Evolutionary conservation across 2,113 vertebrate genomes (phyloP).

Genomic region (Solea senegalensis): DNA sequence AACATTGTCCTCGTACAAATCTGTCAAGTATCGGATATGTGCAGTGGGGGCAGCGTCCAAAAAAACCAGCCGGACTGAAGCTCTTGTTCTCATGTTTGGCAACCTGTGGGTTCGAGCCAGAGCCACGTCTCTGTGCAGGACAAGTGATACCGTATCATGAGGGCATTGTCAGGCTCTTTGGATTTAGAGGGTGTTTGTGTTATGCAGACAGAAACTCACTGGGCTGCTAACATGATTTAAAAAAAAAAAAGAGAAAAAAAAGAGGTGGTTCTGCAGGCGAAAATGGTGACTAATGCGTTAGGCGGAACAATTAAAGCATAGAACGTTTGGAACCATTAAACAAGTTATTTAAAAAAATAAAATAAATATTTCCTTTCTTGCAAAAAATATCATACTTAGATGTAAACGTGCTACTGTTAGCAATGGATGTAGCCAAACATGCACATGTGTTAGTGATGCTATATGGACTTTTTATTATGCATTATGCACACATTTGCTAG

Average conservation of each 20-base stretch:
- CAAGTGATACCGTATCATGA: constrained; percentile 56
- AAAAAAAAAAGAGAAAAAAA: too few species aligned
- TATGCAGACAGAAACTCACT: constrained; percentile 32
- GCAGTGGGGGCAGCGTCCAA: constrained; percentile 18
- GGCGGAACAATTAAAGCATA: background rate
- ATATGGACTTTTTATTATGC: too few species aligned
- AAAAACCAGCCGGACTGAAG: constrained; percentile 42
- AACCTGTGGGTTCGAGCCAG: constrained; percentile 28
- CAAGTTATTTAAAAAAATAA: too few species aligned
- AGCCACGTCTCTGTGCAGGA: constrained; percentile 5
- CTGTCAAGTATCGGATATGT: constrained; percentile 46
- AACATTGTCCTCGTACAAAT: background rate
- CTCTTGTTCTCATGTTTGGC: constrained; percentile 41
- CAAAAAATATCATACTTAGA: too few species aligned
- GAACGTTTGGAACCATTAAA: too few species aligned
- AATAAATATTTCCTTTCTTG: too few species aligned
- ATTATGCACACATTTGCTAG: too few species aligned
- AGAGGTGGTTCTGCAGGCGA: background rate
- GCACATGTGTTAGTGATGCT: too few species aligned
- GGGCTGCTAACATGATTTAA: too few species aligned
- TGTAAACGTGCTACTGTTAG: too few species aligned
- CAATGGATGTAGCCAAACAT: too few species aligned
- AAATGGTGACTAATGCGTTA: background rate
- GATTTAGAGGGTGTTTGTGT: constrained; percentile 53
- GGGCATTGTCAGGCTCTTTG: constrained; percentile 51